These are phyloP conservation scores for Artemia sinica DNA, from an alignment of 2,888 invertebrate genomes.

Conservation along the genomic window DNA sequence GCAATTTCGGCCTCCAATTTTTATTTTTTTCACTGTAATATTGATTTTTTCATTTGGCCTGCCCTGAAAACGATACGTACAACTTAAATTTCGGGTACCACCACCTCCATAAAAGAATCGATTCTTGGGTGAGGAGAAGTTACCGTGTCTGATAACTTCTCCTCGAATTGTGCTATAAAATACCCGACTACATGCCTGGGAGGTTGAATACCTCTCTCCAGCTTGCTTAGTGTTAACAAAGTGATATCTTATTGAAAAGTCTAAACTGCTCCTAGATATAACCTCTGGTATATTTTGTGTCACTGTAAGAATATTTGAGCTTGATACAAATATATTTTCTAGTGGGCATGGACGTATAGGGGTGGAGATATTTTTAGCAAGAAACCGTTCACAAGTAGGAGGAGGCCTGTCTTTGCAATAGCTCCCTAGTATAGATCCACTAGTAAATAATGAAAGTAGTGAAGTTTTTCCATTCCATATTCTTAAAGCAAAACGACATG, in stretches of 20 bases:
- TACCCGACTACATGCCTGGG: constrained; percentile 28
- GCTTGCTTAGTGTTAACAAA: constrained; percentile 68
- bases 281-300: constrained; percentile 62
- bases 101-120: constrained; percentile 72
- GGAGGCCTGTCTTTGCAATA: constrained; percentile 67
- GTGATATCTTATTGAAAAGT: constrained; percentile 68
- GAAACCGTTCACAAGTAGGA: constrained; percentile 61
- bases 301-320: constrained; percentile 58
- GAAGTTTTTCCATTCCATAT: constrained; percentile 39
- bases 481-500: constrained; percentile 17
- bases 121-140: constrained; percentile 60
- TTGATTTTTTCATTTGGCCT: constrained; percentile 18
- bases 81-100: constrained; percentile 53
- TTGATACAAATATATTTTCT: constrained; percentile 64
- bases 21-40: constrained; percentile 31
- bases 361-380: constrained; percentile 40
- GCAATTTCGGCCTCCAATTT: constrained; percentile 31
- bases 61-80: constrained; percentile 21
- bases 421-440: constrained; percentile 40
- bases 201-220: constrained; percentile 55
- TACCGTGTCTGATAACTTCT: constrained; percentile 26
- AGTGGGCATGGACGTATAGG: constrained; percentile 50
- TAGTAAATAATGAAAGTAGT: constrained; percentile 51
- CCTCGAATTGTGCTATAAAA: constrained; percentile 8
- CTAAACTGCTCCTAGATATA: constrained; percentile 60